Evolutionary conservation across 1,140 invertebrate species (phyloP), one percentile per base, ranked within the genome.

Genomic region (Drosophila tristis): DNA sequence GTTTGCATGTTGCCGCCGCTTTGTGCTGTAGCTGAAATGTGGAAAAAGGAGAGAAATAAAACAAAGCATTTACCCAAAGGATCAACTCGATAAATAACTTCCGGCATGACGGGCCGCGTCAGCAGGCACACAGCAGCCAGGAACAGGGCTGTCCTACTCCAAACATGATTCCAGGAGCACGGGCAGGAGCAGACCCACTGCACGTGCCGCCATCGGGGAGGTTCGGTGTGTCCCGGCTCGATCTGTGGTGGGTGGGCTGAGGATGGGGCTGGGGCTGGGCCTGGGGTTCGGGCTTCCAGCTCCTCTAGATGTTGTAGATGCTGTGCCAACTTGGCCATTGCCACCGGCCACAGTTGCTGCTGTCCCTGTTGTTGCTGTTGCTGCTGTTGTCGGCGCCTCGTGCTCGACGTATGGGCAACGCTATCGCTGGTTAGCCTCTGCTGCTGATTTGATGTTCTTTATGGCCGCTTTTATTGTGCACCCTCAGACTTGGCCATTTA

Each of bases 21-120:
- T 59, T 31, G 44, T 44, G 16, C 53, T 49, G 35, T 53, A 60
- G 35, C 56, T 76, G 60, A 65, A 78, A 63, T 70, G 61, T 45
- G 51, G 51, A 75, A 74, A 64, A 74, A 51, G 43, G 47, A 76
- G 59, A 48, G 63, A 61, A 73, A 76, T 74, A 82, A 73, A 74
- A 80, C 68, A 85, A 71, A 81, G 80, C 73, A 82, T 80, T 86
- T 90, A 90, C 86, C 86, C 80, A 90, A 87, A 76, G 86, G 86
- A 90, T 90, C 86, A 74, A 90, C 86, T 76, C 86, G 79, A 78
- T 87, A 90, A 80, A 90, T 86, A 78, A 90, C 82, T 78, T 90
- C 86, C 71, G 82, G 77, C 68, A 84, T 78, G 71, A 84, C 86
- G 61, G 82, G 77, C 64, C 74, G 74, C 59, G 73, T 87, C 74